A percentile compares a stretch with the other conserved stretches of the same genome.
These are phyloP conservation scores for Aleiodes leptofemur DNA, from an alignment of 2,888 invertebrate species.

Conservation along the genomic window DNA sequence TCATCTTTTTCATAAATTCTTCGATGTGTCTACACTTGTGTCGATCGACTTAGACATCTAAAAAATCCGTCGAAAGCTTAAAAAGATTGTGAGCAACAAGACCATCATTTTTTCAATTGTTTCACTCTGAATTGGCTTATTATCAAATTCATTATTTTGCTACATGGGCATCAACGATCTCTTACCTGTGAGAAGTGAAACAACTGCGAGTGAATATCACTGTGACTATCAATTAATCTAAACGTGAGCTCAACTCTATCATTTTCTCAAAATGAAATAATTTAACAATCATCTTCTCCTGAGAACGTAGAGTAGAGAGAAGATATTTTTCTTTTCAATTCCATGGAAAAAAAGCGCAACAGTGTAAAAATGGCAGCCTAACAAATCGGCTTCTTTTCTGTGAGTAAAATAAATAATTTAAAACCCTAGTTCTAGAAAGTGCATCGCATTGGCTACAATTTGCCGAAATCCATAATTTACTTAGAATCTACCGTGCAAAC, in stretches of 20 bases:
- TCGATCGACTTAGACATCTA: neutral
- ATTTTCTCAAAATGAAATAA: slow-evolving; percentile 21
- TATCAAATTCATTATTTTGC: neutral
- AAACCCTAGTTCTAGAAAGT: slow-evolving; percentile 6
- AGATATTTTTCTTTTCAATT: slow-evolving; percentile 20
- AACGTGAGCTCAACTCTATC: slow-evolving; percentile 5
- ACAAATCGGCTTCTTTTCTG: slow-evolving; percentile 7
- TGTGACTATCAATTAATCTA: slow-evolving; percentile 1
- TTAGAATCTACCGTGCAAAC: neutral
- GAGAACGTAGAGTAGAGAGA: neutral
- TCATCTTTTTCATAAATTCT: slow-evolving; percentile 7
- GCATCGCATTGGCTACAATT: neutral
- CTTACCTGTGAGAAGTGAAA: neutral
- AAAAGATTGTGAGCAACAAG: slow-evolving; percentile 24
- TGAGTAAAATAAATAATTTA: slow-evolving; percentile 26
- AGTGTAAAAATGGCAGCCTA: slow-evolving; percentile 17
- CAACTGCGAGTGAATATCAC: neutral
- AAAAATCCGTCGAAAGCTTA: slow-evolving; percentile 21
- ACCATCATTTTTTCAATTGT: neutral
- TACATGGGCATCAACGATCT: slow-evolving; percentile 2
- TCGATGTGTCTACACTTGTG: slow-evolving; percentile 20
- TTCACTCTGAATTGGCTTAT: slow-evolving; percentile 4
- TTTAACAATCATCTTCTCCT: slow-evolving; percentile 3
- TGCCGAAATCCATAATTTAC: neutral
- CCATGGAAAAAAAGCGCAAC: neutral